Conservation (phyloP, 1,140 invertebrate species). For the Nasonia vitripennis region DNA sequence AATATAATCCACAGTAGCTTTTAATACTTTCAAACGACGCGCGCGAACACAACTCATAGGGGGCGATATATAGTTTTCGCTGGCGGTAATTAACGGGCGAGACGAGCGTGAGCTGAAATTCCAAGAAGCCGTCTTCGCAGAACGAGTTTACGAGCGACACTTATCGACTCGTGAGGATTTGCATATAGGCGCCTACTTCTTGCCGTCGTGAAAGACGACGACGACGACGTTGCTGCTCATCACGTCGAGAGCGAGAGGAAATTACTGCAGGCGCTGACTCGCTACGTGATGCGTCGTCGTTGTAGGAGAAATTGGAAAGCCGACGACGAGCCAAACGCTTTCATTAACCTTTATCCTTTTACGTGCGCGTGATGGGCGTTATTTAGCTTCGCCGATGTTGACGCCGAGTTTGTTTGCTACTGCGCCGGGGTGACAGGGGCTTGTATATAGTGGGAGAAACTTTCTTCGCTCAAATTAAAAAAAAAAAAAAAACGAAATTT, state of each 20-base stretch:
- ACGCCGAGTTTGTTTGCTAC: too few species aligned
- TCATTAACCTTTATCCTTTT: background rate
- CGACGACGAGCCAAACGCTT: background rate
- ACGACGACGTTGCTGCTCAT: background rate
- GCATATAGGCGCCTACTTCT: background rate
- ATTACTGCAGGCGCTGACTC: background rate
- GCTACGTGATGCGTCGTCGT: background rate
- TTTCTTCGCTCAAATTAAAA: too few species aligned
- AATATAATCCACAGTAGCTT: background rate
- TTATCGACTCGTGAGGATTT: slow-evolving; percentile 3
- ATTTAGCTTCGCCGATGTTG: background rate
- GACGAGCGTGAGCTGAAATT: background rate
- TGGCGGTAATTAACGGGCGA: background rate
- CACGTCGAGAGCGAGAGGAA: background rate
- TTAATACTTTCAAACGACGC: background rate
- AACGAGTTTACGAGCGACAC: slow-evolving; percentile 22
- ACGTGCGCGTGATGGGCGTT: background rate
- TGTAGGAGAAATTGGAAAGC: background rate
- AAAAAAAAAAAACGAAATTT: too few species aligned
- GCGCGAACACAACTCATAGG: too few species aligned
- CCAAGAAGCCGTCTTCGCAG: background rate
- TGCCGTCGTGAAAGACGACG: background rate
- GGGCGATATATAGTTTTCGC: background rate
- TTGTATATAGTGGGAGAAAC: background rate
- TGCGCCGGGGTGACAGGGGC: background rate